phyloP scores from a whole-genome alignment of 2,113 vertebrate species.

The human region GRCh38 chr6:96795501-96796000 shows the following conservation, averaged over 20 bases:
- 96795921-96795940: conserved; percentile 37
- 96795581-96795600: background rate
- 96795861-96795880: background rate
- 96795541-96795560: background rate
- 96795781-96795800: conserved; percentile 42
- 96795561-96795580: background rate
- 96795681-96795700: background rate
- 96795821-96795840: conserved; percentile 45
- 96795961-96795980: conserved; percentile 73
- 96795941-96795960: conserved; percentile 54
- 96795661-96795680: background rate
- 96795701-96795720: conserved; percentile 2
- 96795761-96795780: conserved; percentile 14
- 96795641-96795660: background rate
- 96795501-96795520: conserved; percentile 52
- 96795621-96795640: background rate
- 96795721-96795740: background rate
- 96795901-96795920: background rate
- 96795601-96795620: background rate
- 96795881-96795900: background rate
- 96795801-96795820: background rate
- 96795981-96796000: conserved; percentile 49
- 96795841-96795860: conserved; percentile 47
- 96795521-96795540: conserved; percentile 49
- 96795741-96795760: background rate